Evolutionary conservation across 1,140 invertebrate species (phyloP), one percentile per base, ranked within the genome.

Genomic region (Lucilia cuprina): DNA sequence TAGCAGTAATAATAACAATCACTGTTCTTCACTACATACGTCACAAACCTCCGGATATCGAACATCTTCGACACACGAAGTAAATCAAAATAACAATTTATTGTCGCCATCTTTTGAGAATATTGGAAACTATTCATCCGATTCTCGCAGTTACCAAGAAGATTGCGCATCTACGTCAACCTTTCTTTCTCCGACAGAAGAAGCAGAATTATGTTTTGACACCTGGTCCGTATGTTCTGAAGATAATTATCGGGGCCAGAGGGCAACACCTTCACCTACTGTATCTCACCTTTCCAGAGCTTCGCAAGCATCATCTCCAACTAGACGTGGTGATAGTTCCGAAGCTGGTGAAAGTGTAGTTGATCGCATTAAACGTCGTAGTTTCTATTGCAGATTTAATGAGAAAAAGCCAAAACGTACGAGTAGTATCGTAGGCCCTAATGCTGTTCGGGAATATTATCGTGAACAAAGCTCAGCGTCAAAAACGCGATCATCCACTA

Each of bases 371-470:
- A 93, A 96, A 86, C 93, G 97, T 21, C 97, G 97, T 89, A 97
- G 96, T 89, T 98, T 96, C 91, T 98, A 97, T 88, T 95, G 95
- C 5, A 93, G 96, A 84, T 97, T 97, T 88, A 97, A 97, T 87
- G 95, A 96, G 87, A 94, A 95, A 86, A 95, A 95, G 88, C 93
- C 93, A 74, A 93, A 94, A 83, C 91, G 93, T 85, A 93, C 93
- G 86, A 93, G 93, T 87, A 93, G 88, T 86, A 91, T 94, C 85
- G 93, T 94, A 10, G 93, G 93, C 82, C 93, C 93, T 0, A 88
- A 87, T 14, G 90, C 90, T 8, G 89, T 90, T 0, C 86, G 90
- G 1, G 90, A 91, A n/a, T 91, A 90, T 77, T 91, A 91, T 49
- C 87, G 90, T 5, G 90, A 91, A 34, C 87, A 90, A 35, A 86